Evolutionary conservation across 1,140 invertebrate genomes (phyloP).

Genomic region (Scaptomyza hsui): DNA sequence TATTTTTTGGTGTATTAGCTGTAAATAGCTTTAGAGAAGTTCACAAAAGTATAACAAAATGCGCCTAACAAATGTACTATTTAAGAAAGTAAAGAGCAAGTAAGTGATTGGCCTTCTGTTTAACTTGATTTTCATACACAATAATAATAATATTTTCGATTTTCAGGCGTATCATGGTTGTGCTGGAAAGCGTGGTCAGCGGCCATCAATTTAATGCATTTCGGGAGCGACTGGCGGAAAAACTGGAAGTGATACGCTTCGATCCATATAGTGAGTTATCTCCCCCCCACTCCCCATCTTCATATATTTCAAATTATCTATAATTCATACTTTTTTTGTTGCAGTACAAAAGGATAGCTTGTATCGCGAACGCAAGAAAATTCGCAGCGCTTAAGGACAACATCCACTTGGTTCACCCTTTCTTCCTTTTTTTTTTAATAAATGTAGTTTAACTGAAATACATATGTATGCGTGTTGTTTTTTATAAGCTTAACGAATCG

Average conservation of each 20-base stretch:
- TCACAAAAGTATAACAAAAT: conserved; percentile 37
- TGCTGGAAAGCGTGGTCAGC: conserved; percentile 90
- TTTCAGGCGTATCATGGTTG: conserved; percentile 89
- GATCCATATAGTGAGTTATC: conserved; percentile 90
- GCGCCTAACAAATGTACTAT: conserved; percentile 62
- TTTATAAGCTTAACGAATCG: not conserved
- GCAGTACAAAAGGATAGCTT: conserved; percentile 87
- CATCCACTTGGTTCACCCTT: not conserved
- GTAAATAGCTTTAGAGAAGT: conserved; percentile 13
- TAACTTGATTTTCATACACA: not conserved
- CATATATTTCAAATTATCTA: not conserved
- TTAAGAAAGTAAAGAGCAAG: conserved; percentile 79
- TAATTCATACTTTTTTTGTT: too few relatives aligned
- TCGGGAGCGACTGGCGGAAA: conserved; percentile 90
- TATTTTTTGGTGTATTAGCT: not conserved
- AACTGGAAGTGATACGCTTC: conserved; percentile 89
- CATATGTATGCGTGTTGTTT: conserved; percentile 1
- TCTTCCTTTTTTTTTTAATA: conserved; percentile 1
- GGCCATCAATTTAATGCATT: conserved; percentile 88
- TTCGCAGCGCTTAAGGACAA: conserved; percentile 85
- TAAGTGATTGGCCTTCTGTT: conserved; percentile 26
- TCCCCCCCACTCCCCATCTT: not conserved
- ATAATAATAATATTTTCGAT: not conserved
- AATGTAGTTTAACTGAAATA: conserved; percentile 5
- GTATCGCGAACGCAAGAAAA: conserved; percentile 88